These are phyloP conservation scores for Varecia variegata DNA, from an alignment of 2,797 vertebrate species.

Conservation along the genomic window DNA sequence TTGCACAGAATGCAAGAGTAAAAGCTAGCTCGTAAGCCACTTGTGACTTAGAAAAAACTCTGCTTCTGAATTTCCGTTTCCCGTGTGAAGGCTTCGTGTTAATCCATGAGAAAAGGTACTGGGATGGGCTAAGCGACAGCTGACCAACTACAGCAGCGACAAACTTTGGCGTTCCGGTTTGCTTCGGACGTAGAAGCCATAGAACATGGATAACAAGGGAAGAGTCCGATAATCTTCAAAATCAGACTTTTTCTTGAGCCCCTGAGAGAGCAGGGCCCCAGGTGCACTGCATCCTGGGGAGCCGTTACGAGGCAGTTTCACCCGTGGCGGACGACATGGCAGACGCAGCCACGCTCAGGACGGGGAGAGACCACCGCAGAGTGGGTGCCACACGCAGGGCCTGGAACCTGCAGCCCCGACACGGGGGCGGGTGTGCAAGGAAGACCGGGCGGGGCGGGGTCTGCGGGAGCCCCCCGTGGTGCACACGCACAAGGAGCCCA, in stretches of 20 bases:
- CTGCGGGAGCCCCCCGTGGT: neutral
- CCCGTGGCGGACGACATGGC: too few species aligned
- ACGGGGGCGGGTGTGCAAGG: fast-evolving
- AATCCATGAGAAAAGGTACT: neutral
- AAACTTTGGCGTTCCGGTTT: fast-evolving
- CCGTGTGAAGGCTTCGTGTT: neutral
- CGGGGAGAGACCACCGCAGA: too few species aligned
- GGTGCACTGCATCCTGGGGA: fast-evolving
- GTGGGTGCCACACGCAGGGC: too few species aligned
- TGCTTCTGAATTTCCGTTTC: neutral
- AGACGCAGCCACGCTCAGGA: neutral
- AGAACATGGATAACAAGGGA: fast-evolving
- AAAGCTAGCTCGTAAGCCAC: neutral
- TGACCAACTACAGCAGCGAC: too few species aligned
- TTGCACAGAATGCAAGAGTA: neutral
- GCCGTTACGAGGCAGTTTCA: too few species aligned
- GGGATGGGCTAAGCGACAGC: neutral
- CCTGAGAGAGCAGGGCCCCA: neutral
- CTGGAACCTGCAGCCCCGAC: fast-evolving
- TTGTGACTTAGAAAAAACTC: neutral
- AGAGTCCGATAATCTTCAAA: neutral
- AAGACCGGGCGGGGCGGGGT: fast-evolving
- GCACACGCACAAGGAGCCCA: too few species aligned
- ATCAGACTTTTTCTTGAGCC: neutral
- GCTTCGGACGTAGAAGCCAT: fast-evolving